phyloP scores from a whole-genome alignment of 2,113 vertebrate genomes.

The Setophaga coronata region DNA sequence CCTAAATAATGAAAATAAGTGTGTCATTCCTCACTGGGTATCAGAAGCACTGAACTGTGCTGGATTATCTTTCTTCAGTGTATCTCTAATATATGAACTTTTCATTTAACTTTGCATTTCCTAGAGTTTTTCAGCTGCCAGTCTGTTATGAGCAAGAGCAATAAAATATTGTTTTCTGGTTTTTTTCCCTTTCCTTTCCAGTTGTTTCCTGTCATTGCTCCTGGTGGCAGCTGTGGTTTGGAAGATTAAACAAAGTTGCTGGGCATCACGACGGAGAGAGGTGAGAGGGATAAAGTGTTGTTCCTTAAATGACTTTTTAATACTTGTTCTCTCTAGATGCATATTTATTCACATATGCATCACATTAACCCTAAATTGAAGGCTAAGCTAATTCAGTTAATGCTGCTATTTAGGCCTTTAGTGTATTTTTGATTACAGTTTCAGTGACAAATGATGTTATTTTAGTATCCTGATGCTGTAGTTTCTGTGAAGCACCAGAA shows the following conservation, averaged over 20 bases:
- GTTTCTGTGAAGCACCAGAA: neutral
- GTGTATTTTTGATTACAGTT: neutral
- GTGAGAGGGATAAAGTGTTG: constrained; percentile 60
- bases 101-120: neutral
- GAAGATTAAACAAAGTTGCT: constrained; percentile 97
- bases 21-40: neutral
- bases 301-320: neutral
- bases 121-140: neutral
- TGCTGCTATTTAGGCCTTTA: neutral
- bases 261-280: constrained; percentile 92
- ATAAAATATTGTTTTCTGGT: neutral
- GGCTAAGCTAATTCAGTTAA: neutral
- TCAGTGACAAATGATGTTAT: neutral
- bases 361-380: neutral
- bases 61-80: neutral
- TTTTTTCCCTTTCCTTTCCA: constrained; percentile 50
- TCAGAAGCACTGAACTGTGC: neutral
- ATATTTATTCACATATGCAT: neutral
- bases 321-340: neutral
- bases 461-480: neutral
- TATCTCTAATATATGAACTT: neutral
- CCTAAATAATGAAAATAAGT: neutral
- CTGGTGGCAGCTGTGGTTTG: constrained; percentile 94
- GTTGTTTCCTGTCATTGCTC: constrained; percentile 93
- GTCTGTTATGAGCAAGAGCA: neutral